phyloP scores from a whole-genome alignment of 2,113 vertebrate genomes.

The Triplophysa tibetana region DNA sequence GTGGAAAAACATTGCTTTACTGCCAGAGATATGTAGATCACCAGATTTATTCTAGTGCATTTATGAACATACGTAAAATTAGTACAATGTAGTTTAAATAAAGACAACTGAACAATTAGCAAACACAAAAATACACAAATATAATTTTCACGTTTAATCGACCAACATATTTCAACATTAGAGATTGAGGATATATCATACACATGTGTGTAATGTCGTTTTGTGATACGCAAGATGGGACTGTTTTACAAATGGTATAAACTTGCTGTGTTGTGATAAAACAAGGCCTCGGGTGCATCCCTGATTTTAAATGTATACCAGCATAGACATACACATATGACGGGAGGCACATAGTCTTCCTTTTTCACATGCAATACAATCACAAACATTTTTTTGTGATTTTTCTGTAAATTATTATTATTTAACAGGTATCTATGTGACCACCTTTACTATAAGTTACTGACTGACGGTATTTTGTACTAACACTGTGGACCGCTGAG shows the following conservation, averaged over 20 bases:
- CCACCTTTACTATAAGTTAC: background rate
- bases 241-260: background rate
- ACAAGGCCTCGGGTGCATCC: conserved; percentile 13
- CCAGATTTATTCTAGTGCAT: too few relatives aligned
- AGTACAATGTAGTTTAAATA: background rate
- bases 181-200: background rate
- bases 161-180: background rate
- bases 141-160: background rate
- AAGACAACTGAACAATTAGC: too few relatives aligned
- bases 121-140: too few relatives aligned
- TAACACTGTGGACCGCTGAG: background rate
- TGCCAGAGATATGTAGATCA: too few relatives aligned
- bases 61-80: background rate
- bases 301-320: background rate
- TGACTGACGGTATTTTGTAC: background rate
- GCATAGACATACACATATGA: background rate
- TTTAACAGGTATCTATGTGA: background rate
- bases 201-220: background rate
- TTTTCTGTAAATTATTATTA: background rate
- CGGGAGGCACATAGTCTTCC: background rate
- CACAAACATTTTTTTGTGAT: too few relatives aligned
- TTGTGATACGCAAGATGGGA: background rate
- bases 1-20: background rate
- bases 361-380: background rate
- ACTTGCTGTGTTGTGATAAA: background rate